A percentile compares a stretch with the other conserved stretches of the same genome.
Conservation (phyloP, 2,888 invertebrate species). For the Theretra japonica region DNA sequence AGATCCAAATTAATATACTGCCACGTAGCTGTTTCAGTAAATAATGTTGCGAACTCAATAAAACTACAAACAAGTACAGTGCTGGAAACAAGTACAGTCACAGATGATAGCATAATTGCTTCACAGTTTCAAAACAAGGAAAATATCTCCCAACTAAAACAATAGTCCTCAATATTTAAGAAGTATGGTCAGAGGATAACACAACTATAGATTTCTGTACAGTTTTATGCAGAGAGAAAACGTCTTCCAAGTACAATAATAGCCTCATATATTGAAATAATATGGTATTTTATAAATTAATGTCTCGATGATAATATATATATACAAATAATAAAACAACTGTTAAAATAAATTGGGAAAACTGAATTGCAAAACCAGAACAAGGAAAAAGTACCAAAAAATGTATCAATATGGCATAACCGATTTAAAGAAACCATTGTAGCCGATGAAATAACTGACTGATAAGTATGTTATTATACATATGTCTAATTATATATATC, state of each 20-base stretch:
- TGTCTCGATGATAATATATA: background rate
- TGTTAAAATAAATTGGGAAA: background rate
- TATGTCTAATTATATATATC: no score
- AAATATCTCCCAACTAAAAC: no score
- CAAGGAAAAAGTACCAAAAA: background rate
- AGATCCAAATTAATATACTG: conserved; percentile 22
- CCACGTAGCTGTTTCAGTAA: background rate
- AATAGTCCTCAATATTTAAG: no score
- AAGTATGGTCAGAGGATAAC: no score
- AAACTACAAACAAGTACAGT: background rate
- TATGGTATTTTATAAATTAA: background rate
- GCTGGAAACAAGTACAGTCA: background rate
- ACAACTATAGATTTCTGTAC: no score
- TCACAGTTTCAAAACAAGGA: no score
- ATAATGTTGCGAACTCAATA: conserved; percentile 2
- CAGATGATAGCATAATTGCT: background rate
- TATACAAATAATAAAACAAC: background rate
- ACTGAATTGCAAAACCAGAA: background rate
- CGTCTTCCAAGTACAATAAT: no score
- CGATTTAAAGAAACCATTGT: no score
- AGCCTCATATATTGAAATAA: no score
- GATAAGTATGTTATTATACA: no score
- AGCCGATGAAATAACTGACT: no score
- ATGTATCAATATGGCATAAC: background rate
- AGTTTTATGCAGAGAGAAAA: no score